Evolutionary conservation across 2,888 invertebrate species (phyloP), one percentile per base, ranked within the genome.

Genomic region (Liopterus haemorrhoidalis): DNA sequence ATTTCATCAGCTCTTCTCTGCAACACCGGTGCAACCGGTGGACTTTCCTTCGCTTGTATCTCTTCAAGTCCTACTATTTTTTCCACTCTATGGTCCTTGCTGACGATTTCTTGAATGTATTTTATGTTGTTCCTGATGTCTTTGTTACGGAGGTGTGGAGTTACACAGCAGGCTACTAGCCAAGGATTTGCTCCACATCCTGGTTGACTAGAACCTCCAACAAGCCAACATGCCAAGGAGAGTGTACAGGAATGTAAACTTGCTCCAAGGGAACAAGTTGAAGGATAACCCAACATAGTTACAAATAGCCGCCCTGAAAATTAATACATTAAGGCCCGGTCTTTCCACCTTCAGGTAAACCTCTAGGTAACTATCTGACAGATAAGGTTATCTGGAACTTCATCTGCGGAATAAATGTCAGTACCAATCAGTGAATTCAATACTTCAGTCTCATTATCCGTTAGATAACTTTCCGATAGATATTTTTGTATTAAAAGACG

Each of bases 221-320:
- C 76, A 52, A 85, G 67, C 85, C 86, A 85, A 63, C 86, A 87
- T 14, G 81, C 76, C 32, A 86, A 67, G 3, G 84, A 74, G 40
- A 86, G 66, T 0, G 82, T 81, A 59, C 86, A 86, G 1, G 81
- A 73, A 57, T 76, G 72, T 1, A 77, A 71, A 5, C 74, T 71
- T 6, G 73, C 70, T 46, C 76, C 77, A 40, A 75, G 69, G 43
- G 65, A 70, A 56, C 79, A 79, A 8, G 73, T 72, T 2, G 70
- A 59, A 0, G 78, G 78, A 58, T 77, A 78, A 2, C 78, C 79
- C 8, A 79, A 65, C 54, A 79, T 65, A 0, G 76, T 72, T 1
- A 76, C 75, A 37, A 79, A 66, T 48, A 76, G 70, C 12, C 74
- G 65, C 20, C 67, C 69, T 68, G 49, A 43, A 60, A 59, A 14